Conservation (phyloP, 1,140 invertebrate genomes). For the Pararge aegeria region DNA sequence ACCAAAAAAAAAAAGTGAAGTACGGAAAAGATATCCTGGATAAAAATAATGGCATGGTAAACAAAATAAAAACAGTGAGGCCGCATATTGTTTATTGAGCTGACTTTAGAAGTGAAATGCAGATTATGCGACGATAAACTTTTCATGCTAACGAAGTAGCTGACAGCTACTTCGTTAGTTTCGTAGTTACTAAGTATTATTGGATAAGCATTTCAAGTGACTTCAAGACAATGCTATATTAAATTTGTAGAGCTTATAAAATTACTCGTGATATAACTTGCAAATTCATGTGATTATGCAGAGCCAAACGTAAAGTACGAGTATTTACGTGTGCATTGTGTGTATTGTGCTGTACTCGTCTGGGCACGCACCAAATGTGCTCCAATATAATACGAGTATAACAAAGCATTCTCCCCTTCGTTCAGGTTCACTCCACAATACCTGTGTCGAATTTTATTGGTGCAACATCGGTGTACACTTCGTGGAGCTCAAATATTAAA, state of each 20-base stretch:
- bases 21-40: too few relatives aligned
- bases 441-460: conserved; percentile 38
- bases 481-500: background rate
- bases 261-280: conserved; percentile 65
- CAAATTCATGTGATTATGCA: conserved; percentile 71
- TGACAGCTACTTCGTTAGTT: background rate
- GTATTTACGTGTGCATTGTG: conserved; percentile 69
- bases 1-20: too few relatives aligned
- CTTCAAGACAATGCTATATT: conserved; percentile 41
- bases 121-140: too few relatives aligned
- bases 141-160: too few relatives aligned
- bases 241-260: conserved; percentile 63
- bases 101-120: too few relatives aligned
- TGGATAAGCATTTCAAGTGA: background rate
- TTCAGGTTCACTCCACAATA: conserved; percentile 47
- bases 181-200: background rate
- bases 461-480: conserved; percentile 19
- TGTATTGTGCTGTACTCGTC: conserved; percentile 55
- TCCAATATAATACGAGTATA: conserved; percentile 38
- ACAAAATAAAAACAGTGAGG: too few relatives aligned
- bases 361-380: conserved; percentile 51
- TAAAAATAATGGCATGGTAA: too few relatives aligned
- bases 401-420: conserved; percentile 42
- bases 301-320: conserved; percentile 43
- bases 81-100: too few relatives aligned